Evolutionary conservation across 2,113 vertebrate genomes (phyloP).

Genomic region (Trinectes maculatus): DNA sequence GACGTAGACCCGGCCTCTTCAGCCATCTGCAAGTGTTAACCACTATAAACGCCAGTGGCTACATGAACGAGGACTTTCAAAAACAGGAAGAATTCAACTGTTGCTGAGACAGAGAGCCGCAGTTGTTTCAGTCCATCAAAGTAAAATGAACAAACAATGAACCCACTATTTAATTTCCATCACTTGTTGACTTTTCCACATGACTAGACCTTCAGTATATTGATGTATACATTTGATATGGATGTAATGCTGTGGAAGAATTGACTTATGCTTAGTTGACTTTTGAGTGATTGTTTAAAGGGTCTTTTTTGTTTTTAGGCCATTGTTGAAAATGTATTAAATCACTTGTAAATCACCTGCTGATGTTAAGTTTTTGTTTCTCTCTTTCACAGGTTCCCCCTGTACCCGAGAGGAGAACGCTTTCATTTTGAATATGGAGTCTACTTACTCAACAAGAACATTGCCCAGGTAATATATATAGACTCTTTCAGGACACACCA

Average conservation of each 20-base stretch:
- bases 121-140: conserved; percentile 14
- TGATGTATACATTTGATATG: conserved; percentile 13
- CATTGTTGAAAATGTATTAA: background rate
- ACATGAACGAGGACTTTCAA: conserved; percentile 11
- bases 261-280: background rate
- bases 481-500: background rate
- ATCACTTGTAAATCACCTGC: background rate
- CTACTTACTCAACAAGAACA: conserved; percentile 99
- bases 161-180: conserved; percentile 1
- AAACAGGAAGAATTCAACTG: conserved; percentile 17
- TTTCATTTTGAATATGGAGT: conserved; percentile 98
- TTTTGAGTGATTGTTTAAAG: background rate
- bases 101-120: conserved; percentile 12
- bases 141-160: conserved; percentile 42
- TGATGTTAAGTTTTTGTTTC: conserved; percentile 26
- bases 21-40: conserved; percentile 28
- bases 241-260: conserved; percentile 3
- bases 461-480: conserved; percentile 89
- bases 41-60: conserved; percentile 35
- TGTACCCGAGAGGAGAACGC: conserved; percentile 94
- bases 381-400: conserved; percentile 87
- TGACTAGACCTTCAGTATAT: background rate
- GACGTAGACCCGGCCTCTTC: conserved; percentile 27
- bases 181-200: conserved; percentile 28
- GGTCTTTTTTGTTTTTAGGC: conserved; percentile 9